phyloP scores from a whole-genome alignment of 1,140 invertebrate genomes.

The Neoseiulus cucumeris region DNA sequence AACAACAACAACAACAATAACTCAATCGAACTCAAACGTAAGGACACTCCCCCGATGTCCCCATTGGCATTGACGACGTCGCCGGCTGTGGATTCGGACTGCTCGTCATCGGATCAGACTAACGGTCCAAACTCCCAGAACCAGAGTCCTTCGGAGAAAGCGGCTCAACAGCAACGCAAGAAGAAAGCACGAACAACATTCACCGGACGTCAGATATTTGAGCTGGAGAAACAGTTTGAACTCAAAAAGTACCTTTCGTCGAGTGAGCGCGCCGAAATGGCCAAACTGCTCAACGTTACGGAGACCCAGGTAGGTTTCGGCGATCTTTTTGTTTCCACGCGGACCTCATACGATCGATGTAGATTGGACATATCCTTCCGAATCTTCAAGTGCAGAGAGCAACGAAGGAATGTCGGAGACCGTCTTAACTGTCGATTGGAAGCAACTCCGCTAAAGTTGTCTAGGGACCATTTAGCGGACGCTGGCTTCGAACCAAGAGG shows the following conservation, averaged over 20 bases:
- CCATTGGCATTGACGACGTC: constrained; percentile 5
- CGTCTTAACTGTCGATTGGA: too few relatives aligned
- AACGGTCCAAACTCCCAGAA: background rate
- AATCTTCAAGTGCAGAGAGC: too few relatives aligned
- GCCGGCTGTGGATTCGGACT: constrained; percentile 1
- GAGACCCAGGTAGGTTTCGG: constrained; percentile 59
- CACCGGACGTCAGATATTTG: constrained; percentile 83
- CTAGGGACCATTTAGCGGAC: too few relatives aligned
- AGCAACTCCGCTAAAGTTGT: too few relatives aligned
- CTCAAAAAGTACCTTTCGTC: constrained; percentile 86
- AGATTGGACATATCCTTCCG: too few relatives aligned
- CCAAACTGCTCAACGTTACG: constrained; percentile 73
- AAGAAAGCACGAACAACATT: constrained; percentile 89
- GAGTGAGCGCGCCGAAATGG: constrained; percentile 81
- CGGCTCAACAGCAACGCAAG: constrained; percentile 31
- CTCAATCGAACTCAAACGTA: too few relatives aligned
- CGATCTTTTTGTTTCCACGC: too few relatives aligned
- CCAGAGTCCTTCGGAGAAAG: constrained; percentile 30
- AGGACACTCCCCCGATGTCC: background rate
- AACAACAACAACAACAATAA: constrained; percentile 7
- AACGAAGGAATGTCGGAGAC: too few relatives aligned
- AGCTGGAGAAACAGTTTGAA: constrained; percentile 85
- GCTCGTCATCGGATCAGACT: constrained; percentile 6
- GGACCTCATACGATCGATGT: too few relatives aligned
- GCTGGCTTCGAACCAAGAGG: too few relatives aligned